phyloP scores from a whole-genome alignment of 2,113 vertebrate species.

The Amphiprion ocellaris region DNA sequence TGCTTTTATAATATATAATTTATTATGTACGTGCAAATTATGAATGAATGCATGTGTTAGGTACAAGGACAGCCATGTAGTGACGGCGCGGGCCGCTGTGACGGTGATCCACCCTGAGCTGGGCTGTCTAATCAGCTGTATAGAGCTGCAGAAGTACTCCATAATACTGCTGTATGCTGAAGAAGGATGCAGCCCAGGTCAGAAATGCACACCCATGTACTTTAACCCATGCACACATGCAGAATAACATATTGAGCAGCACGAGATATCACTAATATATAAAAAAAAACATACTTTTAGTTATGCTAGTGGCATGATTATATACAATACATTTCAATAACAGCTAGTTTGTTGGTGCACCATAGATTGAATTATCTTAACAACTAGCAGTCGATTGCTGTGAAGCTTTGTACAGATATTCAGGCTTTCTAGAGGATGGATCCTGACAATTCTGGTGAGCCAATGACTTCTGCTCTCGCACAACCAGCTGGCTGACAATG shows the following conservation, averaged over 20 bases:
- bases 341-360: no score
- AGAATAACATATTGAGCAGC: background rate
- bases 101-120: conserved; percentile 78
- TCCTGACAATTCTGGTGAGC: no score
- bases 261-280: background rate
- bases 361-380: background rate
- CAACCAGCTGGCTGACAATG: no score
- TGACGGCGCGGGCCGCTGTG: conserved; percentile 73
- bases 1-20: background rate
- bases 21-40: background rate
- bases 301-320: no score
- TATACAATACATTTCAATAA: no score
- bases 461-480: no score
- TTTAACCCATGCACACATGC: background rate
- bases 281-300: no score
- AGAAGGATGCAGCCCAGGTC: conserved; percentile 78
- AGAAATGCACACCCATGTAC: background rate
- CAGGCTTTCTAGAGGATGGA: no score
- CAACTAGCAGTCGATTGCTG: background rate
- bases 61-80: conserved; percentile 79
- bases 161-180: conserved; percentile 79
- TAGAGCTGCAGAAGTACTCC: conserved; percentile 81
- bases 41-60: conserved; percentile 51
- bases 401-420: no score
- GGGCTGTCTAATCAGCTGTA: conserved; percentile 79